A percentile compares a stretch with the other conserved stretches of the same genome.
Conservation (phyloP, 1,140 invertebrate genomes). For the Scaptodrosophila lebanonensis region DNA sequence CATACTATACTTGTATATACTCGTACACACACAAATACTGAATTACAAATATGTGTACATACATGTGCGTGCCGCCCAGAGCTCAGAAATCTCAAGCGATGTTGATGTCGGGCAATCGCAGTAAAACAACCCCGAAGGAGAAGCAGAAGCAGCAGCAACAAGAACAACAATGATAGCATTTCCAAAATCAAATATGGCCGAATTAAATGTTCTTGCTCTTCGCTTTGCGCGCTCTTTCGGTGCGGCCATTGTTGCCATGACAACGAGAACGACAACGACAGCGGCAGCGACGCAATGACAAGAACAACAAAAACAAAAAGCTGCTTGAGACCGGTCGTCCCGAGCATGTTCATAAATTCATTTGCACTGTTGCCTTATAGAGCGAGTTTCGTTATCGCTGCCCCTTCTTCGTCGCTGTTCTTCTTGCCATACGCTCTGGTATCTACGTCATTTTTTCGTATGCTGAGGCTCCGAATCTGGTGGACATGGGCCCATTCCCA, state of each 20-base stretch:
- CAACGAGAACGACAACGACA: slow-evolving; percentile 28
- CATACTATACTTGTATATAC: no score
- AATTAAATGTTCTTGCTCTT: slow-evolving; percentile 65
- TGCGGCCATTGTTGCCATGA: slow-evolving; percentile 67
- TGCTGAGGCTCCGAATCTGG: slow-evolving; percentile 55
- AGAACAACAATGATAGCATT: slow-evolving; percentile 54
- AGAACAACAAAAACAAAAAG: slow-evolving; percentile 8
- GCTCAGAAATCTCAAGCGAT: no score
- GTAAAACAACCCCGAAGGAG: slow-evolving; percentile 37
- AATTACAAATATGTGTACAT: no score
- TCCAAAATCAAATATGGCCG: slow-evolving; percentile 75
- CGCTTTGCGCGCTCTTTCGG: slow-evolving; percentile 62
- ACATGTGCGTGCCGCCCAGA: no score
- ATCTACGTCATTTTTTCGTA: no score
- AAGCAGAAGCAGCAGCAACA: slow-evolving; percentile 33
- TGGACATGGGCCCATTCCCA: no score
- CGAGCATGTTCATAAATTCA: slow-evolving; percentile 65
- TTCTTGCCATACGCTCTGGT: no score
- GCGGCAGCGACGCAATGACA: background rate
- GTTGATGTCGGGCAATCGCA: no score
- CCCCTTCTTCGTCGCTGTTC: slow-evolving; percentile 24
- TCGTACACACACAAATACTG: no score
- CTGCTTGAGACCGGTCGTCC: background rate
- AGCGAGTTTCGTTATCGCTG: slow-evolving; percentile 57
- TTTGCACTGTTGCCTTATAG: slow-evolving; percentile 43